Evolutionary conservation across 2,888 invertebrate species (phyloP), one percentile per base, ranked within the genome.

Genomic region (Drosophila anomelani): DNA sequence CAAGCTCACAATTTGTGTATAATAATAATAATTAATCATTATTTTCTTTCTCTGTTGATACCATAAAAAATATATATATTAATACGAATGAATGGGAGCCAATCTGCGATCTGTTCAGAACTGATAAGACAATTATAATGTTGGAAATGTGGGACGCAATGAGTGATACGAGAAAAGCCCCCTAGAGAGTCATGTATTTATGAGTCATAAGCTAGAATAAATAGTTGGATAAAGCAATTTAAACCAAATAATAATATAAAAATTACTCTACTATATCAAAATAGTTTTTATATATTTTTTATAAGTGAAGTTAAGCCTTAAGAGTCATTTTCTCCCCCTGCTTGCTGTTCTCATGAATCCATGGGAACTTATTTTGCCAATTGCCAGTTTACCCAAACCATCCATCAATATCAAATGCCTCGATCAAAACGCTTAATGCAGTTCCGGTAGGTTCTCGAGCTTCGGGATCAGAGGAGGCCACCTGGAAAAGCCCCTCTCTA

Each of bases 401-500:
- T 71, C 61, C 38, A 54, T 71, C 72, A 71, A 71, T 54, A 71
- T 47, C 60, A 54, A 44, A 54, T 47, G 43, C 53, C 60, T 59
- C 72, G 46, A 60, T 71, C 69, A 69, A 71, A 61, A 49, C 57
- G 60, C 72, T 71, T 72, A 75, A 56, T 75, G 74, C 74, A 74
- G 68, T 75, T 74, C 75, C 74, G 75, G 68, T 68, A 71, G 72
- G 82, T 63, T 87, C 77, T 64, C n/a, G 23, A 15, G 66, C 10
- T 34, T 12, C 29, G 69, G 74, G 76, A 51, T 70, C 51, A 34
- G 59, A 72, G 53, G 61, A 57, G 84, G 67, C 79, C 87, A 84
- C 64, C 71, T 79, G 75, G 70, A 81, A 75, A 69, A 67, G 87
- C 69, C 74, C 70, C 74, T 74, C 67, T 12, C 29, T 39, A 61